Evolutionary conservation across 2,113 vertebrate species (phyloP).

Genomic region (Pygoscelis adeliae): DNA sequence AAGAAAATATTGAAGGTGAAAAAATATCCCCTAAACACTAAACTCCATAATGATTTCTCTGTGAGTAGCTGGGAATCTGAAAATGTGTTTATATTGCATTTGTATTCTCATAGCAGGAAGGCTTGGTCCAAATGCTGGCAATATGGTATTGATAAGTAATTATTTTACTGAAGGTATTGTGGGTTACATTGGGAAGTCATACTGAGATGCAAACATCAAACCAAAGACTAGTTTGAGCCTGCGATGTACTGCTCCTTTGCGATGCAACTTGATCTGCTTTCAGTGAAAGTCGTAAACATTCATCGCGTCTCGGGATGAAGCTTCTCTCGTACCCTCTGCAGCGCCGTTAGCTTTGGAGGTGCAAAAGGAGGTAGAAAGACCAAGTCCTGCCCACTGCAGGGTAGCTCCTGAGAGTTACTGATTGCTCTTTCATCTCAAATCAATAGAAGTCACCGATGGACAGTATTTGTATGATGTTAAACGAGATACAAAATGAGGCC

Average conservation of each 20-base stretch:
- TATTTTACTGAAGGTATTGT: background rate
- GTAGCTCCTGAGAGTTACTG: no score
- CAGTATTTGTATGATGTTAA: background rate
- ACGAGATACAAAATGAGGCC: background rate
- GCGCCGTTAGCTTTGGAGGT: background rate
- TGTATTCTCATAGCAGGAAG: background rate
- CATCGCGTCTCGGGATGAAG: rapidly evolving
- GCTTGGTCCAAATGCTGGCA: background rate
- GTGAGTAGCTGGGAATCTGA: background rate
- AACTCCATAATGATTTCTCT: background rate
- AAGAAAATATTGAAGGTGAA: background rate
- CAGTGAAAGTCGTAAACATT: rapidly evolving
- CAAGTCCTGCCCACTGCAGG: background rate
- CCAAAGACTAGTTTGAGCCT: background rate
- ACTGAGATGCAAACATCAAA: background rate
- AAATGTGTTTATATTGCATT: background rate
- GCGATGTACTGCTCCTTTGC: background rate
- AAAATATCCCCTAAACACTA: background rate
- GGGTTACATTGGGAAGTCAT: background rate
- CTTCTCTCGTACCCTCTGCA: background rate
- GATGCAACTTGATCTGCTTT: background rate
- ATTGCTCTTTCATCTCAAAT: background rate
- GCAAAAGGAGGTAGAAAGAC: background rate
- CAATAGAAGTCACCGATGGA: background rate
- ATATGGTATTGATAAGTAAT: background rate